Percentiles rank a stretch among this genome's conserved stretches.
Conservation (phyloP, 64 coral and sea anemone species). For the Stichodactyla mertensii region DNA sequence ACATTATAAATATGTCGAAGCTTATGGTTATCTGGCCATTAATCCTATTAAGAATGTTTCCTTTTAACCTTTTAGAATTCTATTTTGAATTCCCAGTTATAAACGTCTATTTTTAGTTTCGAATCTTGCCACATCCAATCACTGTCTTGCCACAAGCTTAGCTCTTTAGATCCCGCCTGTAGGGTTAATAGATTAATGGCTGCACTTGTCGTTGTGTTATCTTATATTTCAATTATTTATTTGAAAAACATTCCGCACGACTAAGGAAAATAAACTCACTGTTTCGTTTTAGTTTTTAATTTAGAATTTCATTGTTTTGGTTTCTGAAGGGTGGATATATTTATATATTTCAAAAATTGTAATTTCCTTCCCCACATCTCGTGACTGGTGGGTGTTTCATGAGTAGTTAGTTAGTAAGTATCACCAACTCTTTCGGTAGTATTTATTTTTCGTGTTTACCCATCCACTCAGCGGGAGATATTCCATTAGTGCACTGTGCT, state of each 20-base stretch:
- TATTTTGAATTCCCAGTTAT: background rate
- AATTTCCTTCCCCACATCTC: too few species aligned
- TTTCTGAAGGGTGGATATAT: background rate
- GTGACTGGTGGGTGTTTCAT: too few species aligned
- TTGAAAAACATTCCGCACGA: background rate
- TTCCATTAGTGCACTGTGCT: slow-evolving; percentile 4
- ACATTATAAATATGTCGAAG: background rate
- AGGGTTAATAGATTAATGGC: background rate
- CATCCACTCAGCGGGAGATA: slow-evolving; percentile 8
- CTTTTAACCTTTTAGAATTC: background rate
- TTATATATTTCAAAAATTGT: too few species aligned
- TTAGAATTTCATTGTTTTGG: background rate
- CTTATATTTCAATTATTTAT: slow-evolving; percentile 3
- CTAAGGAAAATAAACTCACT: background rate
- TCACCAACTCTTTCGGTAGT: background rate
- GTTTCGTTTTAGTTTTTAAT: background rate
- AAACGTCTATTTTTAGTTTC: background rate
- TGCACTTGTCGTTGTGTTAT: background rate
- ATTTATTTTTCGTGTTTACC: slow-evolving; percentile 15
- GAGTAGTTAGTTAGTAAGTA: too few species aligned
- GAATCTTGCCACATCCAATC: background rate
- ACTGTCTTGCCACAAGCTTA: background rate
- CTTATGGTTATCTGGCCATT: background rate
- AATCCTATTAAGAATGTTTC: background rate
- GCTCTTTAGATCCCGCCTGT: background rate